phyloP scores from a whole-genome alignment of 2,113 vertebrate species.

The Psittacula cyanocephala region DNA sequence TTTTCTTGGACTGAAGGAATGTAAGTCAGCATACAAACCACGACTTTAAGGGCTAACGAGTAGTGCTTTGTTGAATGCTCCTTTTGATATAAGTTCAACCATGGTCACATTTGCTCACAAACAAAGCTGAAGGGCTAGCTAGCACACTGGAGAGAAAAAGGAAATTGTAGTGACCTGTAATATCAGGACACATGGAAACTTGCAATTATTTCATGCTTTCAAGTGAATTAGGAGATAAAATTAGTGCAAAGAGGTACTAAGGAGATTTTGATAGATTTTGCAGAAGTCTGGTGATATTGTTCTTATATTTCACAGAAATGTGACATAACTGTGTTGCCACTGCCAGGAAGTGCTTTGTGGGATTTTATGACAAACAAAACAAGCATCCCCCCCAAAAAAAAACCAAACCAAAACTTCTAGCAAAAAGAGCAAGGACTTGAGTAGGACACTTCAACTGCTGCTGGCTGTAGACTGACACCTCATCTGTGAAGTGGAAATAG shows the following conservation, averaged over 20 bases:
- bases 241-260: neutral
- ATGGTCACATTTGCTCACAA: neutral
- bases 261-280: neutral
- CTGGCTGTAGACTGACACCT: neutral
- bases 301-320: neutral
- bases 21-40: neutral
- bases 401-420: neutral
- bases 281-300: neutral
- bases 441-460: neutral
- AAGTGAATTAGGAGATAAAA: neutral
- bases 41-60: neutral
- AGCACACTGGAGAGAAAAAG: neutral
- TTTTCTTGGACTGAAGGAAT: neutral
- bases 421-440: neutral
- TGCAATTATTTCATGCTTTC: neutral
- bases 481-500: neutral
- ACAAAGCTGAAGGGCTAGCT: neutral
- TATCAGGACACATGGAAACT: neutral
- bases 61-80: neutral
- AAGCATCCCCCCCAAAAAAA: neutral
- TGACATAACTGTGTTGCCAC: neutral
- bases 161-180: neutral
- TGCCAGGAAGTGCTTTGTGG: neutral
- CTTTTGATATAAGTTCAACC: conserved; percentile 4
- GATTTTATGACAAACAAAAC: neutral